These are phyloP conservation scores for Drosophila hamatofila DNA, from an alignment of 2,888 invertebrate genomes.

Conservation along the genomic window DNA sequence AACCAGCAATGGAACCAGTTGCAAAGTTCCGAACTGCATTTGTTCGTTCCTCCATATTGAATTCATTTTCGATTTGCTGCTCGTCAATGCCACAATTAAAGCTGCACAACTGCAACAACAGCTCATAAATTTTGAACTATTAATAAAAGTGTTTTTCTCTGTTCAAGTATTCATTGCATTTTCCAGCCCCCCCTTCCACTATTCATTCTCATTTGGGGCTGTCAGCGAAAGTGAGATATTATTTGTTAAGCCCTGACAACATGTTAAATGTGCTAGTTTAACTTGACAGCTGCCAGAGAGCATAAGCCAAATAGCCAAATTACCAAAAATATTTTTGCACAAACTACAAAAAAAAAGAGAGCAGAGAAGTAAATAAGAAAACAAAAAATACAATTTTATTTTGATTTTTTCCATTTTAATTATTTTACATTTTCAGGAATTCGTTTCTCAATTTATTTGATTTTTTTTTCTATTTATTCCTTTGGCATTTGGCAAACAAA, in stretches of 20 bases:
- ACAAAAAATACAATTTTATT: background rate
- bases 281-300: background rate
- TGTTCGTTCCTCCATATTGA: background rate
- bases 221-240: constrained; percentile 3
- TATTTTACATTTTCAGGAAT: background rate
- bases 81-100: background rate
- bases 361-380: background rate
- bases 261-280: constrained; percentile 5
- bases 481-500: background rate
- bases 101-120: background rate
- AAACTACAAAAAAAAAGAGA: background rate
- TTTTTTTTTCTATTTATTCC: background rate
- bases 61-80: constrained; percentile 2
- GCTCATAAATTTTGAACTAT: constrained; percentile 1
- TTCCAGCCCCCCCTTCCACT: no score
- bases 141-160: background rate
- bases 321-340: background rate
- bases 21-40: background rate
- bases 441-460: background rate
- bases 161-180: background rate
- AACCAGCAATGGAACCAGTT: background rate
- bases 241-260: constrained; percentile 6
- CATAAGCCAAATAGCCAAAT: background rate
- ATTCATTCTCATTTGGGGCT: background rate
- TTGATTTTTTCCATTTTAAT: background rate